A percentile compares a stretch with the other conserved stretches of the same genome.
Evolutionary conservation across 2,113 vertebrate genomes (phyloP).

Genomic region (Pogona vitticeps): DNA sequence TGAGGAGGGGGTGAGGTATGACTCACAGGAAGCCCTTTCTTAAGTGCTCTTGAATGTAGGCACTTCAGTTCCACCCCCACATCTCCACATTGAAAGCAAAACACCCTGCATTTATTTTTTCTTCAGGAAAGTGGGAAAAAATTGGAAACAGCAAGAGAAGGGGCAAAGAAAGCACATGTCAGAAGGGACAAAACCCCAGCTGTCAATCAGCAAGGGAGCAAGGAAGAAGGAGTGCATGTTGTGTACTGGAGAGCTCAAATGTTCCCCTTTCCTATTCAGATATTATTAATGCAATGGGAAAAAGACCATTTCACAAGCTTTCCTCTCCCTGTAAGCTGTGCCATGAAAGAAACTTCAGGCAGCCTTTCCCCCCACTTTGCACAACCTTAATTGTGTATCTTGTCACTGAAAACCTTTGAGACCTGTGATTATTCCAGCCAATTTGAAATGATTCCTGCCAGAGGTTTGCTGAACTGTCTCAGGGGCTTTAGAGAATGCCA

Average conservation of each 20-base stretch:
- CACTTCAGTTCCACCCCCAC: constrained; percentile 60
- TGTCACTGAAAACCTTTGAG: constrained; percentile 23
- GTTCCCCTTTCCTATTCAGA: constrained; percentile 54
- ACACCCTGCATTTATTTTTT: constrained; percentile 28
- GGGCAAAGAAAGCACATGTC: constrained; percentile 57
- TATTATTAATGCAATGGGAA: constrained; percentile 55
- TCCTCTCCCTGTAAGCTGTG: constrained; percentile 33
- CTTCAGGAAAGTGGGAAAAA: background rate
- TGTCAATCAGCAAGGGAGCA: constrained; percentile 47
- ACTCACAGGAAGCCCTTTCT: constrained; percentile 52
- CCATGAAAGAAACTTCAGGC: background rate
- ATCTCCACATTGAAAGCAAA: constrained; percentile 52
- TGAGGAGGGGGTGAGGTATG: constrained; percentile 5
- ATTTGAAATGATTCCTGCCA: constrained; percentile 46
- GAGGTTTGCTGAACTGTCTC: constrained; percentile 35
- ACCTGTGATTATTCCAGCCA: constrained; percentile 33
- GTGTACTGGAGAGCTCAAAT: constrained; percentile 35
- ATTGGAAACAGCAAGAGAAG: constrained; percentile 29
- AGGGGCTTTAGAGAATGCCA: constrained; percentile 15
- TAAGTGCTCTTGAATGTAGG: constrained; percentile 70
- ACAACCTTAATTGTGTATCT: constrained; percentile 34
- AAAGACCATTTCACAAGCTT: constrained; percentile 44
- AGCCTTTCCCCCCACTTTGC: background rate
- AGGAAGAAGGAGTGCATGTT: constrained; percentile 18
- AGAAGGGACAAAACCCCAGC: constrained; percentile 22